phyloP scores from a whole-genome alignment of 2,113 vertebrate genomes.

The Acrocephalus arundinaceus region DNA sequence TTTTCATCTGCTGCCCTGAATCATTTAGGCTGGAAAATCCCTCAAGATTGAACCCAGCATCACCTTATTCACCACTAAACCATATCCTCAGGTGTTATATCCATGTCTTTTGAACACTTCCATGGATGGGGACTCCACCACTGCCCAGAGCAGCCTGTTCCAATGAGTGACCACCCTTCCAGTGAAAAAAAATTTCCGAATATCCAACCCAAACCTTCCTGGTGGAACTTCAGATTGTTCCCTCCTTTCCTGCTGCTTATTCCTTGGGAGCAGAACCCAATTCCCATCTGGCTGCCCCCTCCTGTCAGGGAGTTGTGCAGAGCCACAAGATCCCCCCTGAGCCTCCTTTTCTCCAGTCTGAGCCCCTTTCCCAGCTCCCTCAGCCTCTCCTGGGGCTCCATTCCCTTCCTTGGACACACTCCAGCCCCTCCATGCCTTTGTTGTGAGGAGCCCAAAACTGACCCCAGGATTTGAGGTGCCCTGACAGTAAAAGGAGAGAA shows the following conservation, averaged over 20 bases:
- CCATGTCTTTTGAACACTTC: background rate
- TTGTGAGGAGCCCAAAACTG: background rate
- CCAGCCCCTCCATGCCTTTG: background rate
- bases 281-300: rapidly evolving
- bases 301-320: background rate
- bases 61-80: background rate
- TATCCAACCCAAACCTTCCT: background rate
- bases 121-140: background rate
- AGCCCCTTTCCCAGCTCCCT: background rate
- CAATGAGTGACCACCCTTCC: background rate
- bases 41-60: background rate
- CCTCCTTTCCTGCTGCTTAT: background rate
- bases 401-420: rapidly evolving
- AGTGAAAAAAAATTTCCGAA: background rate
- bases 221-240: background rate
- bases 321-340: background rate
- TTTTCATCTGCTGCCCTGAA: background rate
- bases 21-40: background rate
- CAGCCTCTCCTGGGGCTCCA: rapidly evolving
- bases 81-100: background rate
- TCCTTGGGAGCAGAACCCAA: rapidly evolving
- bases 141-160: background rate
- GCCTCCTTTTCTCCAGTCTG: background rate
- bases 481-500: background rate
- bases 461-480: background rate